These are phyloP conservation scores for Adelosebastes latens DNA, from an alignment of 2,797 vertebrate genomes.

Conservation along the genomic window DNA sequence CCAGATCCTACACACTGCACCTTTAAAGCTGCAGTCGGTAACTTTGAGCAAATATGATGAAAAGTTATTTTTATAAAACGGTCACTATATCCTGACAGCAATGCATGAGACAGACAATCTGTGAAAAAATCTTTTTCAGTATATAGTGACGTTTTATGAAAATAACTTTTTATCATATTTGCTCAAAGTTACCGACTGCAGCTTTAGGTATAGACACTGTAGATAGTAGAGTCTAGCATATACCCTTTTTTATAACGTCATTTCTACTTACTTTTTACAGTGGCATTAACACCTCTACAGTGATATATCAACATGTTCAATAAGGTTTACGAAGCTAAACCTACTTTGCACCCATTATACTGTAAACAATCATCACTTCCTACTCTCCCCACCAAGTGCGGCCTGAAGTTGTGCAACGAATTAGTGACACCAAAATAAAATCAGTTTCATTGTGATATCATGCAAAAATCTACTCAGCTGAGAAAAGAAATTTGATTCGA, in stretches of 20 bases:
- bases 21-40: neutral
- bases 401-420: slow-evolving; percentile 26
- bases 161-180: too few species aligned
- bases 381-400: neutral
- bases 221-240: too few species aligned
- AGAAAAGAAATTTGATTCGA: slow-evolving; percentile 7
- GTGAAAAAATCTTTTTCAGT: too few species aligned
- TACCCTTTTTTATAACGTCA: too few species aligned
- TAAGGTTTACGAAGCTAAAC: slow-evolving; percentile 32
- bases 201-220: too few species aligned
- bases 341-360: slow-evolving; percentile 11
- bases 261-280: too few species aligned
- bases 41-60: too few species aligned
- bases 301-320: slow-evolving; percentile 21
- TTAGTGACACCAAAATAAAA: slow-evolving; percentile 22
- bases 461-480: slow-evolving; percentile 24
- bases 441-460: neutral
- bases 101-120: too few species aligned
- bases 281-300: neutral
- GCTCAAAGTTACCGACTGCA: too few species aligned
- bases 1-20: neutral
- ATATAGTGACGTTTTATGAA: too few species aligned
- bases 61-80: neutral
- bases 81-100: neutral
- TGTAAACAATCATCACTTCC: slow-evolving; percentile 34